phyloP scores from a whole-genome alignment of 2,113 vertebrate species.

The Pavo muticus region DNA sequence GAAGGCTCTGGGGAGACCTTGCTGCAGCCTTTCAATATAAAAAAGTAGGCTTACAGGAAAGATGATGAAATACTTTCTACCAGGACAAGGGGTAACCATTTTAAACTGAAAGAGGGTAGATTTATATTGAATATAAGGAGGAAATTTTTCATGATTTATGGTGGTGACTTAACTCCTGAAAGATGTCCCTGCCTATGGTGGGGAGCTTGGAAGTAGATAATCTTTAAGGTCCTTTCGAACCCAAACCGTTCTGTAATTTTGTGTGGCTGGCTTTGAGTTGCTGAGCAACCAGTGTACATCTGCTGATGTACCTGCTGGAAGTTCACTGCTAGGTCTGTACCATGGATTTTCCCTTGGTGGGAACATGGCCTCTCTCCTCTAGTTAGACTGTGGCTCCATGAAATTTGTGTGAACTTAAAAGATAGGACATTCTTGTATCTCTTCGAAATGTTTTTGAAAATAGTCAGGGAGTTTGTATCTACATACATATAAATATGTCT shows the following conservation, averaged over 20 bases:
- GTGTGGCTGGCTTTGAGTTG: not conserved
- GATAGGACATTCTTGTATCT: not conserved
- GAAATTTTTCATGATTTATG: not conserved
- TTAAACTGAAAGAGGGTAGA: not conserved
- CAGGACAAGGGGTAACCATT: not conserved
- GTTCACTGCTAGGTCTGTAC: rapidly evolving
- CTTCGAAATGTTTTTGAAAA: not conserved
- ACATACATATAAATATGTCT: too few relatives aligned
- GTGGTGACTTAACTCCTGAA: not conserved
- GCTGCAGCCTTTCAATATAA: not conserved
- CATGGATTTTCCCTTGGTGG: not conserved
- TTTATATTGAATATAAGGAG: not conserved
- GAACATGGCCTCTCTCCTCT: not conserved
- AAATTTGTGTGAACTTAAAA: not conserved
- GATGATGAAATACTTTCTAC: not conserved
- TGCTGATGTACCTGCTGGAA: rapidly evolving
- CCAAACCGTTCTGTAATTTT: not conserved
- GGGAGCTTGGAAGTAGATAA: not conserved
- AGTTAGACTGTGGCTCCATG: not conserved
- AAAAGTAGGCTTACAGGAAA: not conserved
- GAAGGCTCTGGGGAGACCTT: not conserved
- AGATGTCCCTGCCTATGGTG: not conserved
- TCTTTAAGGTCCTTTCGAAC: not conserved
- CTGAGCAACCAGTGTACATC: too few relatives aligned
- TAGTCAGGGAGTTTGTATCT: not conserved